Conservation (phyloP, 2,797 vertebrate genomes). For the Hydrophis major region DNA sequence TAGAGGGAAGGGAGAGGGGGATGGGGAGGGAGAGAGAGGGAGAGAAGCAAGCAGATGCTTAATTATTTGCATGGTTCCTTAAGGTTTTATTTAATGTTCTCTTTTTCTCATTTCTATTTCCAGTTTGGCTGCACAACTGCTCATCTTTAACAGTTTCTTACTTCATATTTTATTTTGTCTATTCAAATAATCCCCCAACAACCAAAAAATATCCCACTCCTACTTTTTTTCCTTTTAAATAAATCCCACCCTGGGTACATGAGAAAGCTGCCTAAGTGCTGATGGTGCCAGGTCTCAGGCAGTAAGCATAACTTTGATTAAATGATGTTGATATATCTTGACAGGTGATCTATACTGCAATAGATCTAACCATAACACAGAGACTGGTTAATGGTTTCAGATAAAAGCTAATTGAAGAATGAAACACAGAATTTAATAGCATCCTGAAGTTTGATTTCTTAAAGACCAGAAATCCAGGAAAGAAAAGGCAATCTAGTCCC, state of each 20-base stretch:
- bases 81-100: neutral
- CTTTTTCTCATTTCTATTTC: neutral
- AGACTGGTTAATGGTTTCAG: neutral
- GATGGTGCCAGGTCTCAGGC: too few species aligned
- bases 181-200: neutral
- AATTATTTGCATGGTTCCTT: neutral
- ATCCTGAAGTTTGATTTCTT: neutral
- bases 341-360: neutral
- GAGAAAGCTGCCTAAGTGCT: too few species aligned
- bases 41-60: neutral
- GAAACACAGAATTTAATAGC: neutral
- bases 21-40: fast-evolving
- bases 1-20: too few species aligned
- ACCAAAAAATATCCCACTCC: neutral
- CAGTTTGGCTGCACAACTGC: neutral
- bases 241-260: neutral
- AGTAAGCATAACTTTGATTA: neutral
- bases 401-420: neutral
- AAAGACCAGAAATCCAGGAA: neutral
- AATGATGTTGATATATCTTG: neutral
- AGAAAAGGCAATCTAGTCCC: neutral
- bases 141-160: neutral
- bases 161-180: neutral
- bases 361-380: too few species aligned
- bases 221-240: neutral